These are phyloP conservation scores for Diglossa cyanea DNA, from an alignment of 2,797 vertebrate genomes.

Conservation along the genomic window DNA sequence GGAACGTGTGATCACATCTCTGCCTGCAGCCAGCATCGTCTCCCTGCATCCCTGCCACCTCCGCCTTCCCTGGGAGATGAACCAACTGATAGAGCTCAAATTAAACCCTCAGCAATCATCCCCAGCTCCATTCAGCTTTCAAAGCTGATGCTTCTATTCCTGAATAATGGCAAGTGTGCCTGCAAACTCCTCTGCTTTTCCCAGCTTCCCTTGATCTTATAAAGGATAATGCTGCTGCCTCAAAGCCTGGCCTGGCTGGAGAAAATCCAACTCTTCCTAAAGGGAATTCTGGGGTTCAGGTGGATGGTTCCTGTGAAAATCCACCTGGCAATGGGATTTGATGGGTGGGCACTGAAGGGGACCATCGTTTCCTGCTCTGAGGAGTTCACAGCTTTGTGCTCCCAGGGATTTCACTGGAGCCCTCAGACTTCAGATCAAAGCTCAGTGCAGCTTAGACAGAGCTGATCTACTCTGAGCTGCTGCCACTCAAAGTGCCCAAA, in stretches of 20 bases:
- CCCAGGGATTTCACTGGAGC: not conserved
- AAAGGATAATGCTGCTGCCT: not conserved
- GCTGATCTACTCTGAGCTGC: not conserved
- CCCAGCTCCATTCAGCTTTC: not conserved
- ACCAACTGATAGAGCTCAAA: not conserved
- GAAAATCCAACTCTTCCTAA: not conserved
- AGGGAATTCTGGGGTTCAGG: not conserved
- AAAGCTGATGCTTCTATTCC: conserved; percentile 27
- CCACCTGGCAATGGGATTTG: not conserved
- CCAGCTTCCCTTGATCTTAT: not conserved
- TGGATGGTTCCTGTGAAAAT: not conserved
- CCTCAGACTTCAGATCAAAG: not conserved
- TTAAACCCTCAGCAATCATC: conserved; percentile 25
- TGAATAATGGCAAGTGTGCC: not conserved
- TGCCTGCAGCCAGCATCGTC: not conserved
- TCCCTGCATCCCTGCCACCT: not conserved
- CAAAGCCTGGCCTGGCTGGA: not conserved
- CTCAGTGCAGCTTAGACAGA: not conserved
- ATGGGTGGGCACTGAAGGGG: not conserved
- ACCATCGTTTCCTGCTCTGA: not conserved
- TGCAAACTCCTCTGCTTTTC: not conserved
- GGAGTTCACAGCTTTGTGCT: not conserved
- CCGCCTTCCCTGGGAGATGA: not conserved
- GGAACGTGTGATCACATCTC: not conserved
- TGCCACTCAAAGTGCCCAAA: not conserved